These are phyloP conservation scores for Scomber colias DNA, from an alignment of 2,113 vertebrate genomes.

Conservation along the genomic window DNA sequence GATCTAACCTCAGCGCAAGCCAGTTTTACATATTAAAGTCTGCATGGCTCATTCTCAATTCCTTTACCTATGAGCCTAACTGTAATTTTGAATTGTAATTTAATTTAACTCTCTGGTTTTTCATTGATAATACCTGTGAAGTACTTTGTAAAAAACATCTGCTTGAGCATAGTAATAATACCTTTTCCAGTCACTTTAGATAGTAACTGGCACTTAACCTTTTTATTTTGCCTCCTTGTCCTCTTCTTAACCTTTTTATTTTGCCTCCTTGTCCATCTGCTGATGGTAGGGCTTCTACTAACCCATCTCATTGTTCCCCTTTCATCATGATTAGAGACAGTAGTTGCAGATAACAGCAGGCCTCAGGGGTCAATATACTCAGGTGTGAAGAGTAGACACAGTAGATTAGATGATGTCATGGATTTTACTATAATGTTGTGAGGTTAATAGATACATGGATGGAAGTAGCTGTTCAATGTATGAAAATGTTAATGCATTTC, in stretches of 20 bases:
- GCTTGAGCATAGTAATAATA: neutral
- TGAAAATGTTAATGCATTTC: neutral
- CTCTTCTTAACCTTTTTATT: neutral
- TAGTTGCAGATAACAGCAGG: constrained; percentile 11
- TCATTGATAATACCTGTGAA: neutral
- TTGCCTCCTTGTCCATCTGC: neutral
- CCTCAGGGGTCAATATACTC: constrained; percentile 15
- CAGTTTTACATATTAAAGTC: neutral
- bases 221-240: neutral
- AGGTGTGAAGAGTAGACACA: constrained; percentile 14
- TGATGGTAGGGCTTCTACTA: neutral
- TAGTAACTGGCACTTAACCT: neutral
- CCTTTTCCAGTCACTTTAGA: neutral
- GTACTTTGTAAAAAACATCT: neutral
- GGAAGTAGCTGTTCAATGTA: neutral
- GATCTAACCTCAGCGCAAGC: too few species aligned
- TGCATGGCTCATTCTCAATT: neutral
- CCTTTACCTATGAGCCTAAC: neutral
- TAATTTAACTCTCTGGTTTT: neutral
- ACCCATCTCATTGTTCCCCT: constrained; percentile 20
- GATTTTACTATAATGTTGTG: neutral
- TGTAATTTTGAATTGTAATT: neutral
- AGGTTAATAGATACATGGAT: neutral
- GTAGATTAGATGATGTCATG: neutral
- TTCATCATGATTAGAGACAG: constrained; percentile 19